These are phyloP conservation scores for Tortricodes alternella DNA, from an alignment of 2,888 invertebrate genomes.

Conservation along the genomic window DNA sequence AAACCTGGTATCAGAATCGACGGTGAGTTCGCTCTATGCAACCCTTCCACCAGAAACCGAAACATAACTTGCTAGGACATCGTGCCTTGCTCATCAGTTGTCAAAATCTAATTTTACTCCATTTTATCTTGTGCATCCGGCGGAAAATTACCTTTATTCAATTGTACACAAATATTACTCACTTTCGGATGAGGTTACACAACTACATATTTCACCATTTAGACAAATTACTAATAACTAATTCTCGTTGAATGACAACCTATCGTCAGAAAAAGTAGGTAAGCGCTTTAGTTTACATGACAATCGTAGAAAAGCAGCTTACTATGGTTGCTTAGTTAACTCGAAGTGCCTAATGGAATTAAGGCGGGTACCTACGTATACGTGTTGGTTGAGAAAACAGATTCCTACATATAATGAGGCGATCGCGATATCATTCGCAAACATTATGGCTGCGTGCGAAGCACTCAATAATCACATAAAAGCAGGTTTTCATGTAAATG, in stretches of 20 bases:
- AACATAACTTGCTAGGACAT: neutral
- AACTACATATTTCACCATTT: constrained; percentile 17
- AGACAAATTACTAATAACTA: constrained; percentile 24
- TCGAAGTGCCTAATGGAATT: constrained; percentile 22
- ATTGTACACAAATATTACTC: neutral
- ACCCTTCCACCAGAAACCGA: neutral
- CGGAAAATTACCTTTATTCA: neutral
- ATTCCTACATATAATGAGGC: neutral
- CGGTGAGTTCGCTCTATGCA: constrained; percentile 84
- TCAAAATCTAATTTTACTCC: neutral
- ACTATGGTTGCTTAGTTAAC: constrained; percentile 25
- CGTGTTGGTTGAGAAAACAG: neutral
- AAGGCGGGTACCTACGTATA: constrained; percentile 6
- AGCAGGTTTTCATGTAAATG: constrained; percentile 1
- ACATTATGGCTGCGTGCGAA: neutral
- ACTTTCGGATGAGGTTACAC: constrained; percentile 5
- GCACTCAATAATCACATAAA: constrained; percentile 2
- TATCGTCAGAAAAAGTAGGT: constrained; percentile 31
- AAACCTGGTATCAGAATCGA: constrained; percentile 99
- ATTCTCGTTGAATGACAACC: constrained; percentile 27
- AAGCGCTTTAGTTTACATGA: constrained; percentile 31
- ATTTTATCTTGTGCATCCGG: neutral
- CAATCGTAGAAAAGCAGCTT: constrained; percentile 28
- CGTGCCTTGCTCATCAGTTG: neutral
- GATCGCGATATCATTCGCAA: neutral